Base-by-base conservation (phyloP, 1,140 invertebrate genomes). In the Notospermus geniculatus region DNA sequence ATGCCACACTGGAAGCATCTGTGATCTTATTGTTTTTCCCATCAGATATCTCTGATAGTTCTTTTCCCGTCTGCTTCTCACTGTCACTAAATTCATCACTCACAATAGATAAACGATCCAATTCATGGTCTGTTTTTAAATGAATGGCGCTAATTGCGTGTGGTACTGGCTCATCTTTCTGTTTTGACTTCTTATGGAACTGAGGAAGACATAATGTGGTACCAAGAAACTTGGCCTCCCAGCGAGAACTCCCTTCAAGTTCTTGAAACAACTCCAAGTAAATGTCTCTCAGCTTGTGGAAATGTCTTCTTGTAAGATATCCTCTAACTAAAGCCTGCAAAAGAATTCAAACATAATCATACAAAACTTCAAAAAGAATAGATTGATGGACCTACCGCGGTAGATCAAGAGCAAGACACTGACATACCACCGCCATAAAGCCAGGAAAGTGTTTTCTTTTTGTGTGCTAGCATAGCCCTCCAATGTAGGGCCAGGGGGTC, bases 251-350 rank as follows among this genome's bases (percentile, higher is more conserved):
- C 32, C 52, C 60, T 30, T 69, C 65, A 5, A 69, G 36, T 43
- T 71, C 65, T 19, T 25, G 41, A n/a, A 67, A 58, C 28, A 68
- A 41, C 17, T 60, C 28, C 43, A 61, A 46, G 60, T 62, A 71
- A 39, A 66, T 62, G 36, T 41, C 17, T 62, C 32, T 59, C 2
- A 63, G 53, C 23, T 60, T 25, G 32, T 60, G 41, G 19, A 71
- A 50, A 28, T 62, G 58, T 43, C 58, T 66, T 29, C 67, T 65
- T 7, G 66, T 60, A 9, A 64, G 39, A 39, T 52, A 29, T 30
- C 67, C 65, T 53, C 65, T 60, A 17, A 69, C 54, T 9, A 53
- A 57, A n/a, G 70, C 67, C 70, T 71, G 39, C n/a, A 1, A 63
- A 64, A 55, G 50, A 53, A 15, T 22, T 13, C 15, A 53, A 53